Evolutionary conservation across 2,113 vertebrate species (phyloP), one percentile per base, ranked within the genome.

Genomic region (Calypte anna): DNA sequence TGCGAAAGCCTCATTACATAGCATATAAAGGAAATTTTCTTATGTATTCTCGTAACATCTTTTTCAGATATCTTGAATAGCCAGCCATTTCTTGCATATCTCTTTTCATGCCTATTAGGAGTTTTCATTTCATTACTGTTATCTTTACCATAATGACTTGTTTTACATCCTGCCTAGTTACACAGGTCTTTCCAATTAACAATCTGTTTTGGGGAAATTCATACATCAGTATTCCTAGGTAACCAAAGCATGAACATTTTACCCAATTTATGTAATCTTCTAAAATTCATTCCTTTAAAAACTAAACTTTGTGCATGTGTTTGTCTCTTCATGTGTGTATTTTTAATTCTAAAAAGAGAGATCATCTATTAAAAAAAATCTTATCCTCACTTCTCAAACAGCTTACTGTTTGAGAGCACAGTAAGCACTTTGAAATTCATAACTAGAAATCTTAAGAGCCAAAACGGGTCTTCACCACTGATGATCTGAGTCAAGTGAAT

Each of bases 241-340:
- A 96, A 81, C 64, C 30, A 87, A 91, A 95, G 44, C 22, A 89
- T 14, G 14, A 59, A 38, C 10, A 30, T 38, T 93, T 94, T 59
- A 72, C 63, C 18, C 63, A 90, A 94, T 92, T 86, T 75, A 59
- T 21, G 31, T 64, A 54, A 84, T 78, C 24, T 81, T 93, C 44
- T 63, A 44, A 82, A 82, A 44, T 83, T 73, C 10, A 21, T 80
- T 88, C 12, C 12, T 64, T 86, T 86, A 15, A 84, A 80, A 53
- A 17, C 0, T 7, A 5, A 53, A 53, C 2, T 2, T 66, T 59
- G 2, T 69, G 8, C 2, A 23, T 66, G 7, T 40, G n/a, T 67
- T 81, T 25, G 14, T 81, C 5, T 36, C 31, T 54, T 55, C 1
- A 2, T 43, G 2, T 44, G 27, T 24, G 3, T 24, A 27, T 22